Evolutionary conservation across 1,140 invertebrate species (phyloP), one percentile per base, ranked within the genome.

Genomic region (Zaprionus ghesquierei): DNA sequence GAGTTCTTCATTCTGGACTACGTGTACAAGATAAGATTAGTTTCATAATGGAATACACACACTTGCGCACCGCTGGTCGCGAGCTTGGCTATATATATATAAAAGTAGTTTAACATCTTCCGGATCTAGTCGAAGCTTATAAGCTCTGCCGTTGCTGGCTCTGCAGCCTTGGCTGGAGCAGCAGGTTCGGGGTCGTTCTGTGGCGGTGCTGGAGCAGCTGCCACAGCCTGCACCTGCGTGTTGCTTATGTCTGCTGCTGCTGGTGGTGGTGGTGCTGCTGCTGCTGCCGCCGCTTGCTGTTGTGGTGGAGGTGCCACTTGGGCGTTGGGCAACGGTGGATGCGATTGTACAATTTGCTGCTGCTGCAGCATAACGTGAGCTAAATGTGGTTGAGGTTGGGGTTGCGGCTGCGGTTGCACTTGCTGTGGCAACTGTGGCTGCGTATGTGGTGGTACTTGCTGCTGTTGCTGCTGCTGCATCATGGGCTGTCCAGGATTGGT

Each of bases 91-190:
- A 27, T 58, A 25, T 20, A 41, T 25, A 25, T 9, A 29, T 29
- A 23, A 12, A 25, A 51, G 12, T 46, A 51, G 15, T 35, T 54
- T 22, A 69, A 38, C 46, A 61, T 18, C 12, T 61, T 13, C 33
- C 8, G 13, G 22, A 6, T 82, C 93, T 93, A 96, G 92, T 96
- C 95, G 89, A 96, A 96, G 86, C 94, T 95, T 55, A 96, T 96
- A 2, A 96, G 92, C 91, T 96, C 95, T 53, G 94, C 95, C 5
- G 95, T 95, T 77, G 93, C 93, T 25, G 94, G 94, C 69, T 94
- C 69, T 81, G 77, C 90, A 5, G 92, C 81, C 35, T 79, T 89
- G 41, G 90, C 90, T 12, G 90, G 73, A 5, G 62, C 51, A 23
- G 84, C 66, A 35, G 87, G 85, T 53, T 89, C 77, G 2, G 84